phyloP scores from a whole-genome alignment of 2,113 vertebrate genomes.

The Polyodon spathula region DNA sequence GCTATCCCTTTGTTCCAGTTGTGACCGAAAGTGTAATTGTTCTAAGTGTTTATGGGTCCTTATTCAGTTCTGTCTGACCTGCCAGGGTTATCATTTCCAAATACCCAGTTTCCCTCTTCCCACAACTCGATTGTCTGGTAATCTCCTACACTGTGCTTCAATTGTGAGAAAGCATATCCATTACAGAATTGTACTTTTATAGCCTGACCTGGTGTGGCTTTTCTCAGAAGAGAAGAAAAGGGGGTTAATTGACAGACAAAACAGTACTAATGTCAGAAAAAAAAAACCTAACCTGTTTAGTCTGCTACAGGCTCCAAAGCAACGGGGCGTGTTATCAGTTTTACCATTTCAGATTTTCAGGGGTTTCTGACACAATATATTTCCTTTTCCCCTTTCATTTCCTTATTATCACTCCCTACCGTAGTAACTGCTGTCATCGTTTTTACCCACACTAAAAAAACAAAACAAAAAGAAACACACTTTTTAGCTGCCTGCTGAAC shows the following conservation, averaged over 20 bases:
- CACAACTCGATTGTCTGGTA: conserved; percentile 78
- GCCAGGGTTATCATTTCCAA: conserved; percentile 77
- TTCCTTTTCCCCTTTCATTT: no score
- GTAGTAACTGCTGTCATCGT: no score
- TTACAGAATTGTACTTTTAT: conserved; percentile 38
- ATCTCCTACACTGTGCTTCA: conserved; percentile 69
- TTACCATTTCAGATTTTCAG: no score
- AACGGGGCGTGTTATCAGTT: no score
- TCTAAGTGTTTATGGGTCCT: conserved; percentile 45
- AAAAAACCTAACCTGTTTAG: conserved; percentile 22
- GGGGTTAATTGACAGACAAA: conserved; percentile 23
- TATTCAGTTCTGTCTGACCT: conserved; percentile 55
- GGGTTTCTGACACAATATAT: no score
- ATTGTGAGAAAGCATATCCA: conserved; percentile 77
- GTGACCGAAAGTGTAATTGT: conserved; percentile 58
- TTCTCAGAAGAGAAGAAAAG: conserved; percentile 54
- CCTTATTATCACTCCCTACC: no score
- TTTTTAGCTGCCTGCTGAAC: no score
- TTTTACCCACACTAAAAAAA: conserved; percentile 4
- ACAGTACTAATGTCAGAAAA: conserved; percentile 24
- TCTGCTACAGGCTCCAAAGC: conserved; percentile 16
- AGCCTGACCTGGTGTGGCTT: conserved; percentile 46
- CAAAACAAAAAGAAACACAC: no score
- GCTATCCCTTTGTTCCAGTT: conserved; percentile 55
- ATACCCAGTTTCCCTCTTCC: conserved; percentile 72